Percentiles rank a stretch among this genome's conserved stretches.
phyloP scores from a whole-genome alignment of 2,797 vertebrate species.

The Microtus californicus region DNA sequence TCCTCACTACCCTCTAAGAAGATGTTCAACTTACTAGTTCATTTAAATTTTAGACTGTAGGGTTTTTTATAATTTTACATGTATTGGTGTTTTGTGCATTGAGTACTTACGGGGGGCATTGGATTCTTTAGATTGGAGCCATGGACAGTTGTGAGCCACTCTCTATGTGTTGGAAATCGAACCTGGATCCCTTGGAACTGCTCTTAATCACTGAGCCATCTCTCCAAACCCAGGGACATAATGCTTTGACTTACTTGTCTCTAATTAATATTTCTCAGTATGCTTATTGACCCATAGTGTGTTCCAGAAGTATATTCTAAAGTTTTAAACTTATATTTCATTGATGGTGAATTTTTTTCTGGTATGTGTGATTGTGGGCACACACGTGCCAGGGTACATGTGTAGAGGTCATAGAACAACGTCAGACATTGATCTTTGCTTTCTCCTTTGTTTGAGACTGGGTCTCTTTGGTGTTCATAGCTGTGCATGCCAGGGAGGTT shows the following conservation, averaged over 20 bases:
- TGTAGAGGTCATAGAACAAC: not conserved
- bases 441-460: not conserved
- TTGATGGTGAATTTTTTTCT: not conserved
- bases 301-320: conserved; percentile 11
- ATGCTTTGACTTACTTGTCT: not conserved
- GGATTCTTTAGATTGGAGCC: not conserved
- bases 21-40: not conserved
- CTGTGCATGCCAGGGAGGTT: not conserved
- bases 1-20: not conserved
- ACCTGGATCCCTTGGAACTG: not conserved
- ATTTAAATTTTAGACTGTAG: not conserved
- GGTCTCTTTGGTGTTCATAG: not conserved
- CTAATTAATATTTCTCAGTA: not conserved
- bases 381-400: not conserved
- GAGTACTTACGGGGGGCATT: not conserved
- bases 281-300: not conserved
- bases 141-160: not conserved
- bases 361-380: not conserved
- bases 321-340: conserved; percentile 9
- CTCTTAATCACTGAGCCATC: not conserved
- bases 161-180: not conserved
- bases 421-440: not conserved
- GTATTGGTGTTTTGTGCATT: not conserved
- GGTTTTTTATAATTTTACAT: conserved; percentile 16
- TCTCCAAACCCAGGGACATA: not conserved